Base-by-base conservation (phyloP, 2,888 invertebrate genomes). In the Sussaba pulchella region DNA sequence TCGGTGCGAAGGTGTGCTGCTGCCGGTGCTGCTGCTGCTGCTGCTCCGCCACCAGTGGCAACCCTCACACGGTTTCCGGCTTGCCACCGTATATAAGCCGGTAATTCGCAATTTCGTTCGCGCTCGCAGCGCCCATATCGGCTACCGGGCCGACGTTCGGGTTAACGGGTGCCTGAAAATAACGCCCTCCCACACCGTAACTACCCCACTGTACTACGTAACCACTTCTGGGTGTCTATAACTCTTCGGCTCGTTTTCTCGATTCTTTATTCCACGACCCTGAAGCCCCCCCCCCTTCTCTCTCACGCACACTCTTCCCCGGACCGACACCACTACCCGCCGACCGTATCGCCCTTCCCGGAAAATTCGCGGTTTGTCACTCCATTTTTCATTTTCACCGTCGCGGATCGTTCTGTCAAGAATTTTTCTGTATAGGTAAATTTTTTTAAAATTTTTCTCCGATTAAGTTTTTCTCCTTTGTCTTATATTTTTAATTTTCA, bases 101-200 rank as follows among this genome's bases (percentile, higher is more conserved):
- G 74, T 74, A 79, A 79, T 79, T 74, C 70, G 78, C 78, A 79
- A 79, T 79, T 74, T 79, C 74, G 69, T 78, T 73, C 69, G 36
- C 63, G 36, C 72, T 17, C 64, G 61, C 45, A 52, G 19, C 67
- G 24, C 73, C n/a, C 50, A 52, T 70, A 79, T 74, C 74, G 74
- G 71, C 50, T 26, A 31, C 66, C 69, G 36, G 45, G 64, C 74
- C 54, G 61, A 31, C 26, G 26, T 2, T 24, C 14, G 36, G 57
- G 57, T 66, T 61, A 78, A 72, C 78, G 78, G 78, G 67, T 66
- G 54, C 78, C 78, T 70, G 70, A 79, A 79, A 79, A 74, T 64
- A 79, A 70, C 70, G 74, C 70, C 45, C 69, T 31, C 31, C 54
- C 64, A 43, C 31, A 31, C 17, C 17, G 14, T 31, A n/a, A n/a